Percentiles rank a stretch among this genome's conserved stretches.
Conservation (phyloP, 2,113 vertebrate species). For the Canis aureus region DNA sequence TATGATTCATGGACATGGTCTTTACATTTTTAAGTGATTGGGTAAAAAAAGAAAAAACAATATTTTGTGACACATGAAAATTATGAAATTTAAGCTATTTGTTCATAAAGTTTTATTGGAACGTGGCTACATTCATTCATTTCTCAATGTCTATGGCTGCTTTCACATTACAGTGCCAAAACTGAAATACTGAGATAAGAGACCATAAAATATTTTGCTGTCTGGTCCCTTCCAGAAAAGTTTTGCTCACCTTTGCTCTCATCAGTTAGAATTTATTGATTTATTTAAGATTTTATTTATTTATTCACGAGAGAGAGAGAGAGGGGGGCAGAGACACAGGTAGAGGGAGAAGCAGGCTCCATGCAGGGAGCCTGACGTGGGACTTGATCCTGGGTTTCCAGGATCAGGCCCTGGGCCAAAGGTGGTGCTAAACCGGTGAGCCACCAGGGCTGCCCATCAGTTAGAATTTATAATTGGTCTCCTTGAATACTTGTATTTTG, state of each 20-base stretch:
- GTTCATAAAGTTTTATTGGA: slow-evolving; percentile 41
- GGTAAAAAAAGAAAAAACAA: neutral
- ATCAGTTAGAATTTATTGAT: neutral
- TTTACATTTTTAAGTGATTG: slow-evolving; percentile 16
- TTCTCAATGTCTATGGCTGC: neutral
- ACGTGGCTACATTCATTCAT: neutral
- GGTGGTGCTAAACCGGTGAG: no score
- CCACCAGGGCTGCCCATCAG: neutral
- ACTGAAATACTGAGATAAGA: neutral
- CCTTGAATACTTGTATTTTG: neutral
- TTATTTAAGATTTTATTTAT: no score
- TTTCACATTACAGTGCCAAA: neutral
- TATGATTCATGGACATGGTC: neutral
- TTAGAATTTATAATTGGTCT: neutral
- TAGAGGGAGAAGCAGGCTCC: no score
- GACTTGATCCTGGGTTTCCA: no score
- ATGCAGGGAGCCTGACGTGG: no score
- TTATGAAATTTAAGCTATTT: slow-evolving; percentile 43
- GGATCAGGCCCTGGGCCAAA: no score
- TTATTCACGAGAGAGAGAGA: no score
- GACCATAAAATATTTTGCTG: neutral
- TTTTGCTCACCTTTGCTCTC: neutral
- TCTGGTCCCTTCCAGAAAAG: slow-evolving; percentile 8
- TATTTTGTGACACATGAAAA: slow-evolving; percentile 15
- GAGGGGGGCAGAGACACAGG: no score